A percentile compares a stretch with the other conserved stretches of the same genome.
Evolutionary conservation across 2,113 vertebrate species (phyloP).

Genomic region (Mellivora capensis): DNA sequence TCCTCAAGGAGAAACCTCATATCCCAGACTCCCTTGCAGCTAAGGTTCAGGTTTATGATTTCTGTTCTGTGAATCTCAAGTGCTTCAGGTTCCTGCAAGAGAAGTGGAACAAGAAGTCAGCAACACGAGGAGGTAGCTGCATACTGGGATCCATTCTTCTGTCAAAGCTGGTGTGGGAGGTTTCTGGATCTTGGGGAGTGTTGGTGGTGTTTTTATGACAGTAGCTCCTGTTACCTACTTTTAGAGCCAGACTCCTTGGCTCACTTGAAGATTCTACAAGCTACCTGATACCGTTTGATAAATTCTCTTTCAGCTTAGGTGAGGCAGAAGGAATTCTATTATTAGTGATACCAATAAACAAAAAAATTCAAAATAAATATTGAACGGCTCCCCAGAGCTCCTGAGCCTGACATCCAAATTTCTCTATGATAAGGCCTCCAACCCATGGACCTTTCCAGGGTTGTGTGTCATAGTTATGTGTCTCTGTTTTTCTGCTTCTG

Average conservation of each 20-base stretch:
- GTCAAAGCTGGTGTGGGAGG: background rate
- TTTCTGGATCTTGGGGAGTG: background rate
- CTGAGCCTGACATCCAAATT: background rate
- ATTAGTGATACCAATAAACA: background rate
- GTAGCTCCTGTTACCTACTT: background rate
- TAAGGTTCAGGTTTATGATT: background rate
- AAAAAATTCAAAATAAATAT: background rate
- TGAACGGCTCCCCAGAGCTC: background rate
- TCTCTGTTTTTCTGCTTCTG: background rate
- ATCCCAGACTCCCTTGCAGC: background rate
- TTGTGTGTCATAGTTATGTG: background rate
- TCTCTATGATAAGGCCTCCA: background rate
- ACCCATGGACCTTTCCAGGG: background rate
- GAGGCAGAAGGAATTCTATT: background rate
- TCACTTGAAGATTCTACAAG: background rate
- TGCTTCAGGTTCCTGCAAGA: background rate
- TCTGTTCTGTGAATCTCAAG: background rate
- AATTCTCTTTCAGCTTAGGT: background rate
- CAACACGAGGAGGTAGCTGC: background rate
- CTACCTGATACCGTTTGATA: background rate
- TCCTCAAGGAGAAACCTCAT: background rate
- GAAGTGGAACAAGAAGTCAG: background rate
- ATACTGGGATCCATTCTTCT: background rate
- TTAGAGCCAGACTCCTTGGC: background rate
- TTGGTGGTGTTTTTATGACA: background rate